Conservation (phyloP, 2,888 invertebrate genomes). For the Dione juno region DNA sequence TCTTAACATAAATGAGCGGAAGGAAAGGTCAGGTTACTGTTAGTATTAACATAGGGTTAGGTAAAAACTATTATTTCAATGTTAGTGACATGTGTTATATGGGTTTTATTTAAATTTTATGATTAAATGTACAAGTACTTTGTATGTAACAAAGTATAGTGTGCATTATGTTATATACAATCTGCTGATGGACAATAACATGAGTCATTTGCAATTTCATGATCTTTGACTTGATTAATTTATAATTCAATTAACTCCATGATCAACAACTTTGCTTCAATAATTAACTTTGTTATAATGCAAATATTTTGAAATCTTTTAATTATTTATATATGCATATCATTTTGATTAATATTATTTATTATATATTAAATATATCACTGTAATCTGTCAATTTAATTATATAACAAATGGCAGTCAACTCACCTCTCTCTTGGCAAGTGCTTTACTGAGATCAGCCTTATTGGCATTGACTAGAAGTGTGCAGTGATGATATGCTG, state of each 20-base stretch:
- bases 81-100: conserved; percentile 2
- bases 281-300: conserved; percentile 3
- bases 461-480: conserved; percentile 94
- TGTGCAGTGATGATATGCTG: conserved; percentile 99
- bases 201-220: conserved; percentile 30
- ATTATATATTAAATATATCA: too few species aligned
- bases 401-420: background rate
- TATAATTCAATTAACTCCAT: conserved; percentile 21
- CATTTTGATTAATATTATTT: too few species aligned
- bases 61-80: conserved; percentile 37
- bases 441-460: conserved; percentile 87
- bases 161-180: background rate
- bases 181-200: conserved; percentile 28
- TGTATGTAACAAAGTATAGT: background rate
- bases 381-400: too few species aligned
- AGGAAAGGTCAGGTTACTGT: conserved; percentile 55
- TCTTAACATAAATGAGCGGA: conserved; percentile 65
- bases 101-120: background rate
- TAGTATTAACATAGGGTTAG: conserved; percentile 47
- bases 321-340: too few species aligned
- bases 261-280: background rate
- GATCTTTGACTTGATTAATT: conserved; percentile 39
- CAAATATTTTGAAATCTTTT: background rate
- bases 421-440: conserved; percentile 90
- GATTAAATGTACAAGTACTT: background rate